phyloP scores from a whole-genome alignment of 2,888 invertebrate species.

The Ormyrus thymus region DNA sequence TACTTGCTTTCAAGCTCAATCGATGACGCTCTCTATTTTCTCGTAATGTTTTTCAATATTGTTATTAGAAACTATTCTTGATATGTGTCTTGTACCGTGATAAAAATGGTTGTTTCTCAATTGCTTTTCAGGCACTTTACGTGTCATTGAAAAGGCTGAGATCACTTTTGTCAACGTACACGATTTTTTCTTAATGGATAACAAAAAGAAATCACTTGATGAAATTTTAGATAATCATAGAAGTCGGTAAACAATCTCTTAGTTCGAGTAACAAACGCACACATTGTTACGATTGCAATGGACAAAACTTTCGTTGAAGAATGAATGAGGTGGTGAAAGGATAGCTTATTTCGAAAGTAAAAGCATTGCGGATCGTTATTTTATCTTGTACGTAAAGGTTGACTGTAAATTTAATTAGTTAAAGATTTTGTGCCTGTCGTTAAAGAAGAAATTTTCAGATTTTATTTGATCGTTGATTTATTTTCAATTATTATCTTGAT shows the following conservation, averaged over 20 bases:
- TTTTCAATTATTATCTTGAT: constrained; percentile 7
- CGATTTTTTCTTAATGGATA: constrained; percentile 11
- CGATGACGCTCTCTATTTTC: constrained; percentile 46
- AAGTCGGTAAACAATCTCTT: constrained; percentile 30
- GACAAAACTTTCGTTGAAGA: constrained; percentile 16
- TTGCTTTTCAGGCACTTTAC: no score
- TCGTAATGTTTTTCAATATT: constrained; percentile 37
- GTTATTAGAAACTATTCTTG: constrained; percentile 49
- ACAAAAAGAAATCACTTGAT: constrained; percentile 18
- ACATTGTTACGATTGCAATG: constrained; percentile 20
- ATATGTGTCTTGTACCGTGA: constrained; percentile 49
- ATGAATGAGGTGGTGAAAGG: neutral
- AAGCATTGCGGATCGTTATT: constrained; percentile 62
- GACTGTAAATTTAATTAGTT: constrained; percentile 61
- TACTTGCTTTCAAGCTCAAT: constrained; percentile 38
- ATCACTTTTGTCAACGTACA: constrained; percentile 26
- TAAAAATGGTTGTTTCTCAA: neutral
- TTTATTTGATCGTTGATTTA: constrained; percentile 22
- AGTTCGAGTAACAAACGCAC: constrained; percentile 31
- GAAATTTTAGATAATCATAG: constrained; percentile 35
- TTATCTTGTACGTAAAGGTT: constrained; percentile 56
- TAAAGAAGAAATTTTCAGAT: constrained; percentile 28
- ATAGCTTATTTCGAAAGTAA: constrained; percentile 43
- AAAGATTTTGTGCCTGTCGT: constrained; percentile 67
- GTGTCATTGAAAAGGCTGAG: no score